phyloP scores from a whole-genome alignment of 2,113 vertebrate species.

The Tetraodon nigroviridis region DNA sequence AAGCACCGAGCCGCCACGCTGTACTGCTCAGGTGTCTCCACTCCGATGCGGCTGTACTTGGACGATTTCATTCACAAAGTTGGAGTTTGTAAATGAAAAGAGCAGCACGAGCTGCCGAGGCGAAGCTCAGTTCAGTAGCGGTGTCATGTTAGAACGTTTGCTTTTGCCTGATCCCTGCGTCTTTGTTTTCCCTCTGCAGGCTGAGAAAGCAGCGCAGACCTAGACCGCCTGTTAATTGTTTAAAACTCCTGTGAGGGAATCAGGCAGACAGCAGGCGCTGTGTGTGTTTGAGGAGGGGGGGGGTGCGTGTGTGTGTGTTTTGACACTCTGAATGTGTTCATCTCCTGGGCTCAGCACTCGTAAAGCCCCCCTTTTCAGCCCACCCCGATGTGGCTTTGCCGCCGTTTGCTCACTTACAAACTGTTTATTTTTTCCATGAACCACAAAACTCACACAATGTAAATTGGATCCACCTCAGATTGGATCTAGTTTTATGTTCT shows the following conservation, averaged over 20 bases:
- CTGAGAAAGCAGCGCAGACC: background rate
- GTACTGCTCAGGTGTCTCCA: too few relatives aligned
- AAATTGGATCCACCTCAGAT: too few relatives aligned
- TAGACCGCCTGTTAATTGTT: constrained; percentile 62
- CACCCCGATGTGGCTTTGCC: constrained; percentile 7
- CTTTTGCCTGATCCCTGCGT: background rate
- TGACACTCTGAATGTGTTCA: constrained; percentile 45
- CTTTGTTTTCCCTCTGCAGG: constrained; percentile 4
- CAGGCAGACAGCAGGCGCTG: constrained; percentile 53
- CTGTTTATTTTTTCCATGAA: background rate
- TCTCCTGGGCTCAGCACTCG: constrained; percentile 62
- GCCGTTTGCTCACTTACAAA: background rate
- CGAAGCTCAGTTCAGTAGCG: constrained; percentile 14
- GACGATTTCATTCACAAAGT: background rate
- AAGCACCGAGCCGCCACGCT: too few relatives aligned
- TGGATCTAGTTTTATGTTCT: too few relatives aligned
- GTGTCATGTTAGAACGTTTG: constrained; percentile 9
- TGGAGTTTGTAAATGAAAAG: background rate
- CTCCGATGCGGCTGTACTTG: too few relatives aligned
- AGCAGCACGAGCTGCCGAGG: background rate
- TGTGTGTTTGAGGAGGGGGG: background rate
- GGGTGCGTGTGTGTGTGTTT: constrained; percentile 2
- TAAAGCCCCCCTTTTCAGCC: constrained; percentile 30
- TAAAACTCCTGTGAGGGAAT: constrained; percentile 26
- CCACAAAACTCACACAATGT: too few relatives aligned